Conservation (phyloP, 2,888 invertebrate species). For the Iphiclides podalirius region DNA sequence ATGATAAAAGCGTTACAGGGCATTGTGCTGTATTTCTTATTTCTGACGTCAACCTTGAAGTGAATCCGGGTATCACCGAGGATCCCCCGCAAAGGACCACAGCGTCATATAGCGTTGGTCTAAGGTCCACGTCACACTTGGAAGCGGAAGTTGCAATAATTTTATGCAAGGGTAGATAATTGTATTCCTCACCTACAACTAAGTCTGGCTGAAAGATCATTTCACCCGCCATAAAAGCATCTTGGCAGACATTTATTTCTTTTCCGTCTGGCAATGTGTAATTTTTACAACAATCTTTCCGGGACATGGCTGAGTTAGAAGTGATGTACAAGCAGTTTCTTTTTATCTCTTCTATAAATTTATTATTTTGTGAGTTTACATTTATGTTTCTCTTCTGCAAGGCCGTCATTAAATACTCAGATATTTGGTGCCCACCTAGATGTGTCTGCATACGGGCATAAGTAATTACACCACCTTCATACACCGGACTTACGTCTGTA, state of each 20-base stretch:
- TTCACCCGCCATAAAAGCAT: slow-evolving; percentile 50
- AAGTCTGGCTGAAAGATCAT: slow-evolving; percentile 52
- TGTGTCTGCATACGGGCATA: slow-evolving; percentile 54
- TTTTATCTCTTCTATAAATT: slow-evolving; percentile 42
- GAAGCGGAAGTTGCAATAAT: slow-evolving; percentile 38
- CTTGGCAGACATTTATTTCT: slow-evolving; percentile 46
- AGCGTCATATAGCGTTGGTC: slow-evolving; percentile 39
- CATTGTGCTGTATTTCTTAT: slow-evolving; percentile 34
- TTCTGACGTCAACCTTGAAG: slow-evolving; percentile 44
- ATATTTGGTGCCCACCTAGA: slow-evolving; percentile 43
- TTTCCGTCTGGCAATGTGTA: slow-evolving; percentile 46
- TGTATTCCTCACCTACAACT: slow-evolving; percentile 32
- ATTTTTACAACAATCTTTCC: slow-evolving; percentile 31
- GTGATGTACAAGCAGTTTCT: slow-evolving; percentile 43
- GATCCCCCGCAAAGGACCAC: slow-evolving; percentile 56
- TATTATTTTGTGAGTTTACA: slow-evolving; percentile 30
- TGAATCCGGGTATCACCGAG: slow-evolving; percentile 48
- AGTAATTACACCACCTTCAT: slow-evolving; percentile 53
- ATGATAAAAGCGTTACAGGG: slow-evolving; percentile 41
- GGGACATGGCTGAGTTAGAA: slow-evolving; percentile 33
- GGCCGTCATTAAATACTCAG: slow-evolving; percentile 38
- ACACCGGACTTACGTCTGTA: slow-evolving; percentile 51
- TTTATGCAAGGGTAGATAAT: slow-evolving; percentile 43
- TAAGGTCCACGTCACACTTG: slow-evolving; percentile 54
- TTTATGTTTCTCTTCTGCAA: slow-evolving; percentile 37